Conservation (phyloP, 1,140 invertebrate genomes). For the Brachionus asplanchnoidis region DNA sequence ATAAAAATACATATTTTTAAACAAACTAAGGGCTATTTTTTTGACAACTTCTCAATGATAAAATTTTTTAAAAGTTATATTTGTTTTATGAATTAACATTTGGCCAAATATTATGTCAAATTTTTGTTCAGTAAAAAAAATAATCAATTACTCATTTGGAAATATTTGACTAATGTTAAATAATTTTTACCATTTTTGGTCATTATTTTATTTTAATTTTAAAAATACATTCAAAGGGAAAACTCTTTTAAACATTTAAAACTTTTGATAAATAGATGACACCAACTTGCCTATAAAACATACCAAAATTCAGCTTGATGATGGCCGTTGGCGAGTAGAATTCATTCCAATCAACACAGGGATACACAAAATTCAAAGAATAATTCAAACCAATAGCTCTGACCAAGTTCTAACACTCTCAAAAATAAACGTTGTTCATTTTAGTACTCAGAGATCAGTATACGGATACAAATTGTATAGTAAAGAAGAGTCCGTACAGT, state of each 20-base stretch:
- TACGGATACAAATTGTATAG: slow-evolving; percentile 29
- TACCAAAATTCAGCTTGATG: slow-evolving; percentile 19
- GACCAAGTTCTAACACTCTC: background rate
- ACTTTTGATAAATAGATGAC: background rate
- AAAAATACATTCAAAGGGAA: no score
- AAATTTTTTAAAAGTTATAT: no score
- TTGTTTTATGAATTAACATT: no score
- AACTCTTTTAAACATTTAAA: background rate
- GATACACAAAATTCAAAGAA: slow-evolving; percentile 16
- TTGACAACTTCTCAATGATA: no score
- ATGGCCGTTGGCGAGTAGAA: slow-evolving; percentile 37
- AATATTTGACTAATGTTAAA: no score
- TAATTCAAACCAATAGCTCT: background rate
- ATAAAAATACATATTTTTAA: no score
- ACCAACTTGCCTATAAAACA: slow-evolving; percentile 4
- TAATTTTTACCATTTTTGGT: no score
- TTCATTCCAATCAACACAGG: slow-evolving; percentile 5
- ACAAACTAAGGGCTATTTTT: no score
- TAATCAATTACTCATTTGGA: no score
- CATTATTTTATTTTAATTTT: no score
- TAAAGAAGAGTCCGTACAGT: background rate
- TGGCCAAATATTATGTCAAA: no score
- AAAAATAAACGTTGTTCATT: background rate
- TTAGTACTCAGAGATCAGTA: background rate
- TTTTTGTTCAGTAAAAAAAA: no score